Percentiles rank a stretch among this genome's conserved stretches.
These are phyloP conservation scores for Hyla sarda DNA, from an alignment of 2,113 vertebrate genomes.

Conservation along the genomic window DNA sequence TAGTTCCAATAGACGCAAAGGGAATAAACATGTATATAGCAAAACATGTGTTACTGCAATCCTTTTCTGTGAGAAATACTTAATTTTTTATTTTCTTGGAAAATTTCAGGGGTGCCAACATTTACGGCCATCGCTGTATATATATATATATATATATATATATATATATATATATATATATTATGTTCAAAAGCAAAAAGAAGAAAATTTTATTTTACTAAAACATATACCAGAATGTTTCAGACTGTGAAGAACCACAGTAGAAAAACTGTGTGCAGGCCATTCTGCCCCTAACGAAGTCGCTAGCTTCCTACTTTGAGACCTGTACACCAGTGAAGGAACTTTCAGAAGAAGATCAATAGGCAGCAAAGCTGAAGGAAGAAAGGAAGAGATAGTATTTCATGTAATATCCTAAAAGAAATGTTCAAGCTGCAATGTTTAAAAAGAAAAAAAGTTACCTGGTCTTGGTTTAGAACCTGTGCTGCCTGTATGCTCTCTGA, in stretches of 20 bases:
- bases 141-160: too few species aligned
- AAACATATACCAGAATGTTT: slow-evolving; percentile 65
- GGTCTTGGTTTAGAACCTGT: slow-evolving; percentile 74
- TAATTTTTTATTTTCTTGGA: too few species aligned
- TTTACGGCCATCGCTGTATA: too few species aligned
- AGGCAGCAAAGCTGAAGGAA: slow-evolving; percentile 68
- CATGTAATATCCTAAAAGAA: slow-evolving; percentile 15
- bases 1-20: too few species aligned
- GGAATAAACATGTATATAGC: too few species aligned
- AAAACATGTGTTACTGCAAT: too few species aligned
- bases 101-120: too few species aligned
- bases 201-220: slow-evolving; percentile 5
- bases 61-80: too few species aligned
- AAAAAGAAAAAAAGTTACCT: slow-evolving; percentile 71
- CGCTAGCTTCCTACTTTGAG: slow-evolving; percentile 62
- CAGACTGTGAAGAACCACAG: slow-evolving; percentile 65
- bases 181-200: not conserved
- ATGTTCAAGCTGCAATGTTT: slow-evolving; percentile 5
- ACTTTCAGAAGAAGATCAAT: slow-evolving; percentile 67
- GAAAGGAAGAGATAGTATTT: slow-evolving; percentile 63
- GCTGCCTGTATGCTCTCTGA: slow-evolving; percentile 65
- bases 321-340: slow-evolving; percentile 57
- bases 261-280: slow-evolving; percentile 63
- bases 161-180: not conserved
- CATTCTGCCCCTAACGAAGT: slow-evolving; percentile 62